A percentile compares a stretch with the other conserved stretches of the same genome.
phyloP scores from a whole-genome alignment of 2,113 vertebrate species.

The Seriola dumerili region DNA sequence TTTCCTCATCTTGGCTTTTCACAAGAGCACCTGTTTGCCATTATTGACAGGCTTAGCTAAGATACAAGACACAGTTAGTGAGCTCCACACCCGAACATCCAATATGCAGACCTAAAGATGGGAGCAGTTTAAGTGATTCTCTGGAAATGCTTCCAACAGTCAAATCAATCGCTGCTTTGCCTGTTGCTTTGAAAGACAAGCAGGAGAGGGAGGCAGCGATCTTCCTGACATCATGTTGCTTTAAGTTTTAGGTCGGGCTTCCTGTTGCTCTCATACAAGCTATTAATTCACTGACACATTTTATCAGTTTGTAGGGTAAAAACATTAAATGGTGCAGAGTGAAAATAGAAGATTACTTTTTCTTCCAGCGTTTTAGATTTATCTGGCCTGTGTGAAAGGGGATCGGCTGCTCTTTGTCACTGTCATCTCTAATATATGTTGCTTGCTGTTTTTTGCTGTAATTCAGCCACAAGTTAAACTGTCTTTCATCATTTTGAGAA shows the following conservation, averaged over 20 bases:
- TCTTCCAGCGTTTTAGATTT: slow-evolving; percentile 41
- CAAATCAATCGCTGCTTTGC: slow-evolving; percentile 54
- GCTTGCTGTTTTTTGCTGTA: slow-evolving; percentile 10
- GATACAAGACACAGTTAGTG: slow-evolving; percentile 25
- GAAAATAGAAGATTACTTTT: slow-evolving; percentile 27
- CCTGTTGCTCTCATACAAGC: slow-evolving; percentile 31
- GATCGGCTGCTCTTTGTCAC: slow-evolving; percentile 21
- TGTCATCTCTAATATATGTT: slow-evolving; percentile 18
- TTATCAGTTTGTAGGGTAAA: slow-evolving; percentile 33
- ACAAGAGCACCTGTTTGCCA: slow-evolving; percentile 54
- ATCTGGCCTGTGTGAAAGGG: slow-evolving; percentile 29
- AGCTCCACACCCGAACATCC: slow-evolving; percentile 2
- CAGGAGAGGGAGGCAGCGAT: slow-evolving; percentile 17
- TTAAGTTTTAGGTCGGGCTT: slow-evolving; percentile 28
- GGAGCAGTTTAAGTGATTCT: slow-evolving; percentile 52
- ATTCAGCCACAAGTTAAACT: slow-evolving; percentile 18
- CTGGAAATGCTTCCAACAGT: slow-evolving; percentile 34
- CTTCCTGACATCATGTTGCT: slow-evolving; percentile 19
- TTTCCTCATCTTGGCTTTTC: slow-evolving; percentile 48
- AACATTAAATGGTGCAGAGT: slow-evolving; percentile 37
- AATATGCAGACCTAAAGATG: slow-evolving; percentile 26
- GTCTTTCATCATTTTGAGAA: slow-evolving; percentile 22
- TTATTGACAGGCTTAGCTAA: slow-evolving; percentile 42
- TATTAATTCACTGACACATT: slow-evolving; percentile 58
- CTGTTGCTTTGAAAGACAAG: slow-evolving; percentile 32